Evolutionary conservation across 2,797 vertebrate genomes (phyloP).

Genomic region (Tarsius wallacei): DNA sequence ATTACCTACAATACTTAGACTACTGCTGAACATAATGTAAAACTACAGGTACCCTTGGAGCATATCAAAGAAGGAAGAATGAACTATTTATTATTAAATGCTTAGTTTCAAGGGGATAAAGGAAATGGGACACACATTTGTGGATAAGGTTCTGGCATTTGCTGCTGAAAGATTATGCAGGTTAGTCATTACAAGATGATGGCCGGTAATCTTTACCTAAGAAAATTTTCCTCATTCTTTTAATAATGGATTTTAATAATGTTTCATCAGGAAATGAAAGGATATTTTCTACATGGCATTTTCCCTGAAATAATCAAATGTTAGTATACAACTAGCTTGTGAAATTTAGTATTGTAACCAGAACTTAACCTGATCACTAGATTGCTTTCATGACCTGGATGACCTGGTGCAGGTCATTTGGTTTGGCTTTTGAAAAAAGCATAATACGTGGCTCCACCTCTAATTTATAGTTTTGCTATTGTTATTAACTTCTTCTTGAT

Average conservation of each 20-base stretch:
- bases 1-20: not conserved
- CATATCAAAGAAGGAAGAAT: not conserved
- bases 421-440: not conserved
- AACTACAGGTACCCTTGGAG: not conserved
- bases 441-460: not conserved
- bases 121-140: not conserved
- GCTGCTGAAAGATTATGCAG: not conserved
- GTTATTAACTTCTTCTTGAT: not conserved
- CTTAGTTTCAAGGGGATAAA: not conserved
- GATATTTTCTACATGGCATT: not conserved
- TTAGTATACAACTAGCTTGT: not conserved
- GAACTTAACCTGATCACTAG: not conserved
- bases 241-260: not conserved
- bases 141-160: not conserved
- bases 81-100: not conserved
- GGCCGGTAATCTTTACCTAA: not conserved
- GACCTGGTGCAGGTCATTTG: not conserved
- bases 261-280: not conserved
- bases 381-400: not conserved
- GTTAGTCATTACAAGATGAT: not conserved
- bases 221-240: not conserved
- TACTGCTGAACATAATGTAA: not conserved
- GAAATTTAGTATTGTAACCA: not conserved
- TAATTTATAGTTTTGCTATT: slow-evolving; percentile 44
- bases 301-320: not conserved